Conservation (phyloP, 2,797 vertebrate genomes). For the Sitta carolinensis region DNA sequence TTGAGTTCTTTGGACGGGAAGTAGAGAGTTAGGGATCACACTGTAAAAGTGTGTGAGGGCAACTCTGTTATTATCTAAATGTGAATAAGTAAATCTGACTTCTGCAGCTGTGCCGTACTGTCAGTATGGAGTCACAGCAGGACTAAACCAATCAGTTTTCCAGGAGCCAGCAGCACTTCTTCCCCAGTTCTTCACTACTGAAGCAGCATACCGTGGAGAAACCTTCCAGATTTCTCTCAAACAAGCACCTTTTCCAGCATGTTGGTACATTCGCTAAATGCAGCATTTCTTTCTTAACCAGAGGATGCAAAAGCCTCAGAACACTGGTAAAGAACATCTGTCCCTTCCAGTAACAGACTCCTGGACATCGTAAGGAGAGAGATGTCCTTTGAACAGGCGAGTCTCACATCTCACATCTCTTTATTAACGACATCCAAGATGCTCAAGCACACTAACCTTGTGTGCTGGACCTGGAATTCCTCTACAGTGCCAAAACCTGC, state of each 20-base stretch:
- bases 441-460: background rate
- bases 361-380: background rate
- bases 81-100: background rate
- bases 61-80: background rate
- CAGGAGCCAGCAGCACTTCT: background rate
- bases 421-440: background rate
- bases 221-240: background rate
- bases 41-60: accelerated
- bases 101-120: background rate
- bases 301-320: background rate
- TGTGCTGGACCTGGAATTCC: background rate
- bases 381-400: background rate
- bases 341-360: background rate
- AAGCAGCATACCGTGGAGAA: accelerated
- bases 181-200: background rate
- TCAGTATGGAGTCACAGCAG: background rate
- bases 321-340: background rate
- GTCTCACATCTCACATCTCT: background rate
- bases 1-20: background rate
- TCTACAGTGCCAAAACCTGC: background rate
- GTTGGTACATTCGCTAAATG: background rate
- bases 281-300: background rate
- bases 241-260: background rate
- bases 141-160: background rate
- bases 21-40: background rate